Evolutionary conservation across 2,113 vertebrate genomes (phyloP).

Genomic region (Chauna torquata): DNA sequence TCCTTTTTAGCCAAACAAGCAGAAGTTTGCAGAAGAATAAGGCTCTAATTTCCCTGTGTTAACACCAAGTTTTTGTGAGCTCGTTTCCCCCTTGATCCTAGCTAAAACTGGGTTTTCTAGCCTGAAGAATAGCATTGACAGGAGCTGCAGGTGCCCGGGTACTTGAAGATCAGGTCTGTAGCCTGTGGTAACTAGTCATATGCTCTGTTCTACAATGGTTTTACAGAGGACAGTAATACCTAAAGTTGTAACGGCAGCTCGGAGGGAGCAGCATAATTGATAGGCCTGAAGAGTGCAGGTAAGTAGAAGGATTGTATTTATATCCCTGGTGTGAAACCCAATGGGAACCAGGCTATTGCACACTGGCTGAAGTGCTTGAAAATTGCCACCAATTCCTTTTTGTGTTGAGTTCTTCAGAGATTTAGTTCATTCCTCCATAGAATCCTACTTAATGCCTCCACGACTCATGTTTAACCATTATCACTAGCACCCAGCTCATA

Average conservation of each 20-base stretch:
- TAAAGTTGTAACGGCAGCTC: constrained; percentile 11
- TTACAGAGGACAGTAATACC: constrained; percentile 41
- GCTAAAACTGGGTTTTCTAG: neutral
- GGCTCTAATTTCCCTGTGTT: neutral
- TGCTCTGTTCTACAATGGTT: neutral
- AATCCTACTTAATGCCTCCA: constrained; percentile 61
- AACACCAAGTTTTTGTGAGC: neutral
- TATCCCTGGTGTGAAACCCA: constrained; percentile 64
- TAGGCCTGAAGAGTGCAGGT: constrained; percentile 44
- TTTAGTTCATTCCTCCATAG: constrained; percentile 35
- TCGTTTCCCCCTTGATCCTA: neutral
- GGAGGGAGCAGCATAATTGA: constrained; percentile 7
- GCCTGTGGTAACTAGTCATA: neutral
- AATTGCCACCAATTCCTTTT: constrained; percentile 68
- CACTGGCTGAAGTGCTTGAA: constrained; percentile 49
- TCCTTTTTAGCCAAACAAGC: neutral
- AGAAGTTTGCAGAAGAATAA: neutral
- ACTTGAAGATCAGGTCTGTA: neutral
- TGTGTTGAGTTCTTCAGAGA: constrained; percentile 41
- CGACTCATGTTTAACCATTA: constrained; percentile 76
- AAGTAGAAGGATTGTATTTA: constrained; percentile 49
- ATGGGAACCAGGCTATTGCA: constrained; percentile 41
- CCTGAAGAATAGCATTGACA: neutral
- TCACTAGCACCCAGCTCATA: constrained; percentile 24
- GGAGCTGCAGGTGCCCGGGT: neutral